Evolutionary conservation across 1,140 invertebrate species (phyloP).

Genomic region (Brachionus paranguensis): DNA sequence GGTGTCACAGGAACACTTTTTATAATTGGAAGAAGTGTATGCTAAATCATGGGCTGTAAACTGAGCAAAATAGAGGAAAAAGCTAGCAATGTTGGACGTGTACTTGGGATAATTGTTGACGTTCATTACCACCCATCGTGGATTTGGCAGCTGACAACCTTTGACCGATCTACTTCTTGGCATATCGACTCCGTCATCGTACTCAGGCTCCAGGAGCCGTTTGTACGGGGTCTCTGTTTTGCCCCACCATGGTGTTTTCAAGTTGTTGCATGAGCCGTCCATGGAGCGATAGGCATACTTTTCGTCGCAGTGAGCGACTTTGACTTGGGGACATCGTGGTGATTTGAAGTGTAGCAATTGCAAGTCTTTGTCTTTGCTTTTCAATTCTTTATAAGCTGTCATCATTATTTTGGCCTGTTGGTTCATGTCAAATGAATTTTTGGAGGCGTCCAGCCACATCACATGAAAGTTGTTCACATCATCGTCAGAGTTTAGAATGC

Average conservation of each 20-base stretch:
- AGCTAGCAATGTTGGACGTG: neutral
- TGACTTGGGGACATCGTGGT: neutral
- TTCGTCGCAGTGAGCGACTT: neutral
- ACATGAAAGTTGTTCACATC: neutral
- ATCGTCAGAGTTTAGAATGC: neutral
- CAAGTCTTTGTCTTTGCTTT: neutral
- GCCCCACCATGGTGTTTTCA: constrained; percentile 68
- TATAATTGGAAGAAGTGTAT: neutral
- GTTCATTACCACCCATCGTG: neutral
- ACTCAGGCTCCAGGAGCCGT: constrained; percentile 71
- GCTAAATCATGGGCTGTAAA: neutral
- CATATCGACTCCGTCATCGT: constrained; percentile 55
- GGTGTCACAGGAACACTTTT: neutral
- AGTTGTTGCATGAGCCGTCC: constrained; percentile 81
- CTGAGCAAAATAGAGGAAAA: constrained; percentile 26
- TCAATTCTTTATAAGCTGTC: neutral
- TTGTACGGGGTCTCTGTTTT: constrained; percentile 70
- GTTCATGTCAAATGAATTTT: neutral
- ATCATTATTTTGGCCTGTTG: neutral
- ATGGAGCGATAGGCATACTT: constrained; percentile 61
- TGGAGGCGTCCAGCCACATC: neutral
- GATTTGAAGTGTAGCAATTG: neutral
- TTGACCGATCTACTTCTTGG: neutral
- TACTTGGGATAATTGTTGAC: neutral
- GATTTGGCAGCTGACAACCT: constrained; percentile 48